Evolutionary conservation across 2,797 vertebrate species (phyloP).

Genomic region (Aselliscus stoliczkanus): DNA sequence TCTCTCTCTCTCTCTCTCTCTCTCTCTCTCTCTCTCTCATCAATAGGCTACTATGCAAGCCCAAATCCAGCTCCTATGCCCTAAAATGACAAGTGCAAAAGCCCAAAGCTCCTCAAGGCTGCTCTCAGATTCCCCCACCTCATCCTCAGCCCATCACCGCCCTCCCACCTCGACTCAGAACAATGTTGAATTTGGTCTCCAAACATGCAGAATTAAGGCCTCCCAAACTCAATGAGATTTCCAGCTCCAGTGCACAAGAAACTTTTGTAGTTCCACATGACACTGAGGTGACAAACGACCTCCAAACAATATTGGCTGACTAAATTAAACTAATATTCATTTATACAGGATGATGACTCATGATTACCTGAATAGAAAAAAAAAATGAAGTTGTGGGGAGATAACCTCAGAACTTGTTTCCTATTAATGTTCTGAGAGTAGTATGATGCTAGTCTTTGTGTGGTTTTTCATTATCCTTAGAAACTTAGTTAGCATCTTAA

Average conservation of each 20-base stretch:
- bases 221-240: neutral
- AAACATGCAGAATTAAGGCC: neutral
- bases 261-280: slow-evolving; percentile 57
- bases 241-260: slow-evolving; percentile 41
- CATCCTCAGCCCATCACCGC: neutral
- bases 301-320: slow-evolving; percentile 52
- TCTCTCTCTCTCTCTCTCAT: neutral
- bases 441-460: slow-evolving; percentile 39
- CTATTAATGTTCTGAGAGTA: slow-evolving; percentile 59
- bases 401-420: slow-evolving; percentile 48
- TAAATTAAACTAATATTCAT: slow-evolving; percentile 70
- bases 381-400: slow-evolving; percentile 45
- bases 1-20: neutral
- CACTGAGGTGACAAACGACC: slow-evolving; percentile 52
- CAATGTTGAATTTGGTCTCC: neutral
- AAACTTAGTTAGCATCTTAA: slow-evolving; percentile 63
- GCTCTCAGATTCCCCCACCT: neutral
- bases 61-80: neutral
- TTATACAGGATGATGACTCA: slow-evolving; percentile 68
- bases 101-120: neutral
- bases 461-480: slow-evolving; percentile 65
- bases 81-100: neutral
- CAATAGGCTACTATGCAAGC: slow-evolving; percentile 11
- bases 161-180: neutral
- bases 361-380: slow-evolving; percentile 22